Evolutionary conservation across 2,113 vertebrate genomes (phyloP).

Genomic region (Pachycephala philippinensis): DNA sequence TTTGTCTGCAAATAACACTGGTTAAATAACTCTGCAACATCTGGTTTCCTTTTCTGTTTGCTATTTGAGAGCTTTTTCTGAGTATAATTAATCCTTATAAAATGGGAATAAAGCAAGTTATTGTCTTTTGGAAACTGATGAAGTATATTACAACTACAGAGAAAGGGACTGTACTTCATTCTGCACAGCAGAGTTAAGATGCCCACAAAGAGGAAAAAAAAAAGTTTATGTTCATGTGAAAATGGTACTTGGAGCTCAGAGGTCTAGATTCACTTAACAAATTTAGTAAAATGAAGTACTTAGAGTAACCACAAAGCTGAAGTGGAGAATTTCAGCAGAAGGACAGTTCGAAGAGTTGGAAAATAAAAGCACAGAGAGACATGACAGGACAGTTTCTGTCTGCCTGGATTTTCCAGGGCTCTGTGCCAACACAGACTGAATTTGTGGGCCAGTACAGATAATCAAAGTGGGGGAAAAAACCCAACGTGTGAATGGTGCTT

Average conservation of each 20-base stretch:
- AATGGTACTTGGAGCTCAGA: background rate
- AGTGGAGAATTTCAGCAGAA: background rate
- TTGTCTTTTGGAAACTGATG: slow-evolving; percentile 52
- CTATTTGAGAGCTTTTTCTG: slow-evolving; percentile 24
- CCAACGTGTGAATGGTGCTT: background rate
- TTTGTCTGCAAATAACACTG: slow-evolving; percentile 32
- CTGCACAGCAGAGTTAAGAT: background rate
- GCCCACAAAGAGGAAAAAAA: background rate
- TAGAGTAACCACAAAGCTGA: background rate
- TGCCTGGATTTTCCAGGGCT: background rate
- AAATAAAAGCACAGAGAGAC: background rate
- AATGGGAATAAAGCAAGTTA: slow-evolving; percentile 47
- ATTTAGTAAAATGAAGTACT: background rate
- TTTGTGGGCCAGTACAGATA: background rate
- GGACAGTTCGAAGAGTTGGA: background rate
- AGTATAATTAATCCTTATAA: slow-evolving; percentile 51
- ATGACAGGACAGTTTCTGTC: background rate
- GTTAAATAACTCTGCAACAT: slow-evolving; percentile 48
- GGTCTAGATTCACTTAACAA: background rate
- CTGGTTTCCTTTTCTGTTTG: slow-evolving; percentile 52
- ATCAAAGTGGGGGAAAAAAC: background rate
- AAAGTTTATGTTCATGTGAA: background rate
- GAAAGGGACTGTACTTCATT: slow-evolving; percentile 4
- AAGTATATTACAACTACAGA: slow-evolving; percentile 32
- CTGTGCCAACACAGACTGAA: background rate